These are phyloP conservation scores for Chloropsis cyanopogon DNA, from an alignment of 2,113 vertebrate species.

Conservation along the genomic window DNA sequence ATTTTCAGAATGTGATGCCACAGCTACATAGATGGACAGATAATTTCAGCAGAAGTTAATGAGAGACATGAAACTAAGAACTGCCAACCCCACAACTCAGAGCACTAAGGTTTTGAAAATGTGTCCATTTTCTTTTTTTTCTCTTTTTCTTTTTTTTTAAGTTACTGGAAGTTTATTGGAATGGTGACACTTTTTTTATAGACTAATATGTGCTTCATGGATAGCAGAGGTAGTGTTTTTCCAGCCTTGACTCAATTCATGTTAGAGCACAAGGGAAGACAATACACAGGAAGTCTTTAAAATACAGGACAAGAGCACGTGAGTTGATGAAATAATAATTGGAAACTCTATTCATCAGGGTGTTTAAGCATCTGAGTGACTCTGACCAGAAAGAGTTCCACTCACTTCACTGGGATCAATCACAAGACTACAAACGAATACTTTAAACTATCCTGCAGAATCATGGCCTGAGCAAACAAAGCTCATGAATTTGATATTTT, in stretches of 20 bases:
- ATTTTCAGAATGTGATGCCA: background rate
- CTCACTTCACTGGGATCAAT: background rate
- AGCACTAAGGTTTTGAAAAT: background rate
- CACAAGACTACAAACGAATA: background rate
- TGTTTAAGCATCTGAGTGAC: background rate
- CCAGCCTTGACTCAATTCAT: background rate
- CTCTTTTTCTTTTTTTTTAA: background rate
- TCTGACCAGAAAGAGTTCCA: background rate
- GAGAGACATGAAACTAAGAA: background rate
- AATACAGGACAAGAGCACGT: background rate
- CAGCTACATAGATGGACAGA: background rate
- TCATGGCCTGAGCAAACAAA: background rate
- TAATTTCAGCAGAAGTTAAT: background rate
- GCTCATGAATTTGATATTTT: background rate
- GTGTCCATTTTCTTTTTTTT: background rate
- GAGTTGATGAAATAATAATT: conserved; percentile 13
- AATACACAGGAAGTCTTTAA: conserved; percentile 3
- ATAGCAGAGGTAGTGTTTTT: background rate
- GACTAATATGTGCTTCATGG: background rate
- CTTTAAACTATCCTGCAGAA: background rate
- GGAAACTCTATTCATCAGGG: background rate
- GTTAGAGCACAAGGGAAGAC: background rate
- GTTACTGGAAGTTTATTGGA: background rate
- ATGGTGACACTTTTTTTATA: background rate
- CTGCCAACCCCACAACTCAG: background rate